A percentile compares a stretch with the other conserved stretches of the same genome.
These are phyloP conservation scores for Oenanthe oenanthe DNA, from an alignment of 2,113 vertebrate genomes.

Conservation along the genomic window DNA sequence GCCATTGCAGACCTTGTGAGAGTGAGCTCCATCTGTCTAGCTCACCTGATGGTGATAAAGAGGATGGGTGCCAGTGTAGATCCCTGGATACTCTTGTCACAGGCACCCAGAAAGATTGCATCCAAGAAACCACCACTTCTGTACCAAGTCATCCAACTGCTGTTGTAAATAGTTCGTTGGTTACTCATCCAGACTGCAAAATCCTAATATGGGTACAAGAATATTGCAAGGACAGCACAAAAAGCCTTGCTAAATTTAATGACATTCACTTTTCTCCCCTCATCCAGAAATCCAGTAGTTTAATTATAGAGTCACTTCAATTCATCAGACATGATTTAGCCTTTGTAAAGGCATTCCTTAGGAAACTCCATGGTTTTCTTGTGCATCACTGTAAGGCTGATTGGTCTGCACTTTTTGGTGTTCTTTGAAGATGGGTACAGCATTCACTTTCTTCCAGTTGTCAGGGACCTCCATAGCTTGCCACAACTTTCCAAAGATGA, in stretches of 20 bases:
- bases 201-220: neutral
- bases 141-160: accelerated
- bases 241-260: neutral
- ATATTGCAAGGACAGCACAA: neutral
- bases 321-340: neutral
- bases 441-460: neutral
- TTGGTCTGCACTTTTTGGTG: neutral
- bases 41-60: neutral
- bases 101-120: neutral
- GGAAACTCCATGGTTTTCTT: neutral
- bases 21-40: neutral
- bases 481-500: neutral
- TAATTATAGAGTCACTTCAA: neutral
- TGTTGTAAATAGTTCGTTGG: neutral
- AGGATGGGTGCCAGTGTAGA: neutral
- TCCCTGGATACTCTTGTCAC: neutral
- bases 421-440: neutral
- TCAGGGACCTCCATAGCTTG: neutral
- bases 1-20: neutral
- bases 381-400: neutral
- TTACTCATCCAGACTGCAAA: neutral
- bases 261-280: neutral
- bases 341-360: neutral
- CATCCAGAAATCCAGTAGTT: neutral
- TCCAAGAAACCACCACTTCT: neutral